Conservation (phyloP, 2,797 vertebrate genomes). For the Capromys pilorides region DNA sequence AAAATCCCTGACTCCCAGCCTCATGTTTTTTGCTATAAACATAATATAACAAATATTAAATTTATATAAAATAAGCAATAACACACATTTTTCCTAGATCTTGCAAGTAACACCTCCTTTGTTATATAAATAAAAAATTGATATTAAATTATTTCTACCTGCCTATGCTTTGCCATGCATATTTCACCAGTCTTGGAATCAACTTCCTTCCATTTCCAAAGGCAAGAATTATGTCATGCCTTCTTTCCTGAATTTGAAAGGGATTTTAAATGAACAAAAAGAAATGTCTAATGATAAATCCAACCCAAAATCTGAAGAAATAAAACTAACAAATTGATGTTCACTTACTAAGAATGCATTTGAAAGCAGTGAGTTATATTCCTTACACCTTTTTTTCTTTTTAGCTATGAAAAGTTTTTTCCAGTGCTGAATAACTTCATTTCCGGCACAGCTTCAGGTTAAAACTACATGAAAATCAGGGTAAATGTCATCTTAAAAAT, state of each 20-base stretch:
- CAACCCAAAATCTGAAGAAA: constrained; percentile 10
- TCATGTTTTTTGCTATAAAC: not conserved
- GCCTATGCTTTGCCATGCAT: not conserved
- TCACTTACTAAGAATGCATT: not conserved
- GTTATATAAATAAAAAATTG: not conserved
- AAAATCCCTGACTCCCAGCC: not conserved
- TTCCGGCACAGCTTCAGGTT: not conserved
- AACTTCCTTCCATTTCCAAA: not conserved
- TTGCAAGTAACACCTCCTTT: not conserved
- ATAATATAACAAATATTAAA: constrained; percentile 48
- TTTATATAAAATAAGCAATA: constrained; percentile 46
- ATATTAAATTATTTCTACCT: constrained; percentile 7
- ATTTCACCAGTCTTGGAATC: not conserved
- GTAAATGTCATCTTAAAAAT: not conserved
- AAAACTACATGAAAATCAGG: constrained; percentile 25
- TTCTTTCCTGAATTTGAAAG: constrained; percentile 19
- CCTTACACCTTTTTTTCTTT: not conserved
- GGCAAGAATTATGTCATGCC: not conserved
- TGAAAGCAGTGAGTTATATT: not conserved
- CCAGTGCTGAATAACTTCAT: not conserved
- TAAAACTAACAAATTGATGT: not conserved
- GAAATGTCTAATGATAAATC: not conserved
- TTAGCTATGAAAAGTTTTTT: not conserved
- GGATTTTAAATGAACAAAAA: not conserved
- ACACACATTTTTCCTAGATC: not conserved